phyloP scores from a whole-genome alignment of 2,797 vertebrate genomes.

The Nothura maculosa region DNA sequence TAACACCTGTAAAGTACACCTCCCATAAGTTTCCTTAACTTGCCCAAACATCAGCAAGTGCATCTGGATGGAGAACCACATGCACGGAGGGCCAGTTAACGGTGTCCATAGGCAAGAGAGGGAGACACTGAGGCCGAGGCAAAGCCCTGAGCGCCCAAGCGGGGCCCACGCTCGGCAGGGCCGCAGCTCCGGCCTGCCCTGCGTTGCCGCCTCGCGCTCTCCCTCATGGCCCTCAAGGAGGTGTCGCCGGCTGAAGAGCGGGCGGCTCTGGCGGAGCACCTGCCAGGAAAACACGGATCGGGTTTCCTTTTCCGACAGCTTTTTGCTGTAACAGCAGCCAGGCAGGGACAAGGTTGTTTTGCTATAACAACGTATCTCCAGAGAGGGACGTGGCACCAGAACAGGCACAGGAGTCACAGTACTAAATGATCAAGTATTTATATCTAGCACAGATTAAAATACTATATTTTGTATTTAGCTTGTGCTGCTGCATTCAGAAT shows the following conservation, averaged over 20 bases:
- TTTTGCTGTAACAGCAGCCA: conserved; percentile 27
- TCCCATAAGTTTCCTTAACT: not conserved
- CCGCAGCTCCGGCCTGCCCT: too few relatives aligned
- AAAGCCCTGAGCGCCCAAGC: too few relatives aligned
- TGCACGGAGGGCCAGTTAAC: not conserved
- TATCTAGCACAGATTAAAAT: not conserved
- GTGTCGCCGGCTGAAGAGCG: too few relatives aligned
- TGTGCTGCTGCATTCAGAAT: not conserved
- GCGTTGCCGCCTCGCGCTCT: not conserved
- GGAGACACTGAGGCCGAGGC: not conserved
- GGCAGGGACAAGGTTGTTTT: too few relatives aligned
- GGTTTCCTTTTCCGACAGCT: conserved; percentile 16
- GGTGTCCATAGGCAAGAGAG: not conserved
- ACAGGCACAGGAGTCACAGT: not conserved
- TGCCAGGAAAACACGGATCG: not conserved
- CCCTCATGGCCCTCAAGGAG: too few relatives aligned
- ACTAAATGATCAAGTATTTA: not conserved
- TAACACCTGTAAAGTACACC: not conserved
- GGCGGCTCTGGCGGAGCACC: not conserved
- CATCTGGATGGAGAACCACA: not conserved
- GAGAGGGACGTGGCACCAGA: not conserved
- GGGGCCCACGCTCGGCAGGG: rapidly evolving
- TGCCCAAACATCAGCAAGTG: not conserved
- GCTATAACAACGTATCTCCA: not conserved
- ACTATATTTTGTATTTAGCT: conserved; percentile 15